A percentile compares a stretch with the other conserved stretches of the same genome.
Conservation (phyloP, 2,113 vertebrate genomes). For the Albula glossodonta region DNA sequence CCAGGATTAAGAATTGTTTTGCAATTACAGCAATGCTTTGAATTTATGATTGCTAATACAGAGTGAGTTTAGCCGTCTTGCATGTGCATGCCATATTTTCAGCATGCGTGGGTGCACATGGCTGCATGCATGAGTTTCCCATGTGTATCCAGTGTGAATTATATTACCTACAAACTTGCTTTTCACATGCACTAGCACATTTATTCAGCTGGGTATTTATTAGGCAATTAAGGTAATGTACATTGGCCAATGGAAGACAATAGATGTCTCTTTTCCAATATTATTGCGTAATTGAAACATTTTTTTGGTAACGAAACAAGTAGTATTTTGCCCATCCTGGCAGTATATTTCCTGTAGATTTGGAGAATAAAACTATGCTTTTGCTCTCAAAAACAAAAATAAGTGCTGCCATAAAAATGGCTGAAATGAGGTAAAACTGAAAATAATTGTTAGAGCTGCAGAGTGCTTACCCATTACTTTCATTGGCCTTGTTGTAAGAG, state of each 20-base stretch:
- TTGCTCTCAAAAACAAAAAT: too few species aligned
- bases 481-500: too few species aligned
- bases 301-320: not conserved
- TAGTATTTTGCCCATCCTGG: too few species aligned
- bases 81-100: not conserved
- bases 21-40: not conserved
- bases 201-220: not conserved
- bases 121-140: not conserved
- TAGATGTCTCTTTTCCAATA: not conserved
- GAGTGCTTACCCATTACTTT: too few species aligned
- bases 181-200: not conserved
- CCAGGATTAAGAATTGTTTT: not conserved
- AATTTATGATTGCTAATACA: not conserved
- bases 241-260: not conserved
- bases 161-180: not conserved
- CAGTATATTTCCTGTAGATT: too few species aligned
- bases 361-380: too few species aligned
- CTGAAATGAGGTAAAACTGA: too few species aligned
- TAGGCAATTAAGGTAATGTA: not conserved
- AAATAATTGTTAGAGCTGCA: too few species aligned
- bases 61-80: not conserved
- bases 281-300: not conserved
- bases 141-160: not conserved
- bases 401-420: too few species aligned
- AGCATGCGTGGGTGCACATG: not conserved